Conservation (phyloP, 2,797 vertebrate species). For the Anguilla obscura region DNA sequence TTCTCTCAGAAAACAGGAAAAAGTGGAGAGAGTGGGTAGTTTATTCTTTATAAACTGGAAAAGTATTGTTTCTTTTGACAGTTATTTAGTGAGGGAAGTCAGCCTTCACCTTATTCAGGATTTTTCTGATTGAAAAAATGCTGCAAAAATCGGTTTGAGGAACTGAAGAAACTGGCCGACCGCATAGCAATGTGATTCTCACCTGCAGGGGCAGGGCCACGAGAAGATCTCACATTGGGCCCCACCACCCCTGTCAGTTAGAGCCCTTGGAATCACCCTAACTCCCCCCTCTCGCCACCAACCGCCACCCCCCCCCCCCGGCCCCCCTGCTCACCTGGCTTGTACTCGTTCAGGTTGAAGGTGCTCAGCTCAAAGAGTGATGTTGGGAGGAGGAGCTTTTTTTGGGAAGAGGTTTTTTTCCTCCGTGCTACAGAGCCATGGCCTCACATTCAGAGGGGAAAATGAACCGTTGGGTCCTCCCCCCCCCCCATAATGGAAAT, state of each 20-base stretch:
- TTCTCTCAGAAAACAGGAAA: too few species aligned
- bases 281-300: too few species aligned
- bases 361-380: too few species aligned
- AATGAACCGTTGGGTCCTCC: constrained; percentile 5
- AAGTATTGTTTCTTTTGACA: too few species aligned
- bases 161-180: background rate
- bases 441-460: constrained; percentile 14
- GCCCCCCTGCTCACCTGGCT: background rate
- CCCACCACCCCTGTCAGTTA: too few species aligned
- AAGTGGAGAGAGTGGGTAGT: too few species aligned
- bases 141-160: background rate
- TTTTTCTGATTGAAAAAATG: background rate
- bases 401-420: background rate
- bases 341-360: background rate
- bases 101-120: background rate
- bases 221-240: too few species aligned
- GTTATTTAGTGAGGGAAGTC: background rate
- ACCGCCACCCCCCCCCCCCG: background rate
- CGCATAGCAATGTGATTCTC: background rate
- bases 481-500: constrained; percentile 9
- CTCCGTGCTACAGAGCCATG: background rate
- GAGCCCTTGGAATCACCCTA: too few species aligned
- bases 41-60: too few species aligned
- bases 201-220: background rate
- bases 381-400: background rate